phyloP scores from a whole-genome alignment of 2,888 invertebrate genomes.

The Amiota mariae region DNA sequence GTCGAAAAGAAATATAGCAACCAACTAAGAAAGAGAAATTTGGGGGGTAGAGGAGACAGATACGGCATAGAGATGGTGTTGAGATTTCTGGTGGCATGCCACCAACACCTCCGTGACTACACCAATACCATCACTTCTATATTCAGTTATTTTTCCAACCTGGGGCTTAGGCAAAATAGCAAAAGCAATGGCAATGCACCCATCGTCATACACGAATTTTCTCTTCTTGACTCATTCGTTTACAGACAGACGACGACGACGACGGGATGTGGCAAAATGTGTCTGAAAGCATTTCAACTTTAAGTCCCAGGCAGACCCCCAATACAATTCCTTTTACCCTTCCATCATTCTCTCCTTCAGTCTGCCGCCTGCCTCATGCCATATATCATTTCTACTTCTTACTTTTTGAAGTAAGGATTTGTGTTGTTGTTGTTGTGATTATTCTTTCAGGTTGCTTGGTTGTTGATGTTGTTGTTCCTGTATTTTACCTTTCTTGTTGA shows the following conservation, averaged over 20 bases:
- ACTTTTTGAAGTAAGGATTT: constrained; percentile 4
- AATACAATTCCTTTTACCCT: too few species aligned
- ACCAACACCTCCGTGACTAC: too few species aligned
- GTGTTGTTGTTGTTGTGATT: constrained; percentile 1
- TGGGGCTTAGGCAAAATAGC: too few species aligned
- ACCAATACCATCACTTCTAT: too few species aligned
- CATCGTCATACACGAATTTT: background rate
- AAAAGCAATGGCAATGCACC: background rate
- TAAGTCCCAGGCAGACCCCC: background rate
- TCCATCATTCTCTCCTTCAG: too few species aligned
- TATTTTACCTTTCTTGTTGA: background rate
- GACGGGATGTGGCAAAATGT: background rate
- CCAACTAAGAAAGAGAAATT: too few species aligned
- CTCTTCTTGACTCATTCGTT: background rate
- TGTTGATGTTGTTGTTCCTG: background rate
- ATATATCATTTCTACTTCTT: background rate
- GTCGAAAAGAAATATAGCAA: too few species aligned
- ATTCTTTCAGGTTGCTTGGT: constrained; percentile 12
- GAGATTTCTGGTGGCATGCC: too few species aligned
- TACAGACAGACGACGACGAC: background rate
- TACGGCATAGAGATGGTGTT: too few species aligned
- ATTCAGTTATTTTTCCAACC: too few species aligned
- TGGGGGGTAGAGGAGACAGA: too few species aligned
- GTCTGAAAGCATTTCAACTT: constrained; percentile 20
- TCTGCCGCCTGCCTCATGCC: too few species aligned